Evolutionary conservation across 1,140 invertebrate species (phyloP), one percentile per base, ranked within the genome.

Genomic region (Vollenhovia emeryi): DNA sequence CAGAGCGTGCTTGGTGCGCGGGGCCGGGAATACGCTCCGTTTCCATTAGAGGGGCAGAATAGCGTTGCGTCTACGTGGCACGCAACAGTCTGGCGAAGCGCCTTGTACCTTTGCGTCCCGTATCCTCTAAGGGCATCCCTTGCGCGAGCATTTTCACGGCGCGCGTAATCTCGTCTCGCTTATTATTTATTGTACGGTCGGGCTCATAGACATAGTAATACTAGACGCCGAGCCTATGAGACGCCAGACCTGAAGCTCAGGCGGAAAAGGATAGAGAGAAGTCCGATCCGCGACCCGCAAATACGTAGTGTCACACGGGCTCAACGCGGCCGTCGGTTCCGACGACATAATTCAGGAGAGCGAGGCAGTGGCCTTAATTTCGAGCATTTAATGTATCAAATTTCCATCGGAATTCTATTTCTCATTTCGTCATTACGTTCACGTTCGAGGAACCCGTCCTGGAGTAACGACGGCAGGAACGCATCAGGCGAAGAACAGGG

Each of bases 31-130:
- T 27, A 66, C 73, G 76, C 69, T 52, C 82, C 60, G 71, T 45
- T 18, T 89, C 73, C 59, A 64, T 83, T 86, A 90, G 68, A 40
- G 30, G 59, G 27, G 74, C 57, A 57, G 89, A 82, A 45, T 13
- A 84, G 52, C n/a, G 55, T 86, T 76, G 74, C 40, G 27, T 62
- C 27, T 11, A 55, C 8, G 48, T n/a, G 50, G 50, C 50, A 48
- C 21, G 36, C 18, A n/a, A n/a, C 24, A 4, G 48, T 18, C 57
- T n/a, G n/a, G 50, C n/a, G 50, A 66, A 66, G 43, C 57, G 59
- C 43, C 15, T n/a, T 36, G 33, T 6, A 36, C 3, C 33, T 0
- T 33, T 48, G 30, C 74, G 11, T 45, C 36, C 64, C 18, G 30
- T 43, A 69, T 79, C 45, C 33, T 68, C 52, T 68, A 69, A 69